These are phyloP conservation scores for Lasioglossum leucozonium DNA, from an alignment of 2,888 invertebrate genomes.

Conservation along the genomic window DNA sequence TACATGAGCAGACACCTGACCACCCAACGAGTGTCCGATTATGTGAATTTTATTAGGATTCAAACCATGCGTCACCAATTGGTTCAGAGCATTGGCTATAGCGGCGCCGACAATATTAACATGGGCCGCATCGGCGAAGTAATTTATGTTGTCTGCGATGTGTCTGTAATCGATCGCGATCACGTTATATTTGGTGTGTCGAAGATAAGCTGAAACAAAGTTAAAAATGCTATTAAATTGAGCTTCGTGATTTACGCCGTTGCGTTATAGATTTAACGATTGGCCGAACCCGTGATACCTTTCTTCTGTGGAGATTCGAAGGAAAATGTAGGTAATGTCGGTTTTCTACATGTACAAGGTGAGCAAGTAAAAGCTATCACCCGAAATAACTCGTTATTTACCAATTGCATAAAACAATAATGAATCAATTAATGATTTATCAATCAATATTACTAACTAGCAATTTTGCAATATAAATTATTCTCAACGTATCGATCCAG, in stretches of 20 bases:
- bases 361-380: background rate
- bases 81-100: conserved; percentile 68
- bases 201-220: conserved; percentile 80
- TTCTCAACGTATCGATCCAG: too few species aligned
- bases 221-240: background rate
- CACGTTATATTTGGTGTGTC: conserved; percentile 78
- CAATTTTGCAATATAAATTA: too few species aligned
- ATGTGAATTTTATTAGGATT: conserved; percentile 70
- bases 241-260: too few species aligned
- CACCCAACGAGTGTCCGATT: conserved; percentile 78
- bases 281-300: background rate
- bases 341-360: background rate
- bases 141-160: conserved; percentile 57
- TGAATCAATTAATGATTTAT: too few species aligned
- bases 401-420: background rate
- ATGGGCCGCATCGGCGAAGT: conserved; percentile 60
- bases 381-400: background rate
- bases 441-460: too few species aligned
- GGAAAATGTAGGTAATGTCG: background rate
- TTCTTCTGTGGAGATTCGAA: background rate
- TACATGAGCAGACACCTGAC: conserved; percentile 74
- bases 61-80: conserved; percentile 67
- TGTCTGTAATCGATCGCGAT: conserved; percentile 85
- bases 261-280: background rate
- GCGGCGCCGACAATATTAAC: conserved; percentile 63